Evolutionary conservation across 2,113 vertebrate species (phyloP), one percentile per base, ranked within the genome.

Genomic region (Sorex fumeus): DNA sequence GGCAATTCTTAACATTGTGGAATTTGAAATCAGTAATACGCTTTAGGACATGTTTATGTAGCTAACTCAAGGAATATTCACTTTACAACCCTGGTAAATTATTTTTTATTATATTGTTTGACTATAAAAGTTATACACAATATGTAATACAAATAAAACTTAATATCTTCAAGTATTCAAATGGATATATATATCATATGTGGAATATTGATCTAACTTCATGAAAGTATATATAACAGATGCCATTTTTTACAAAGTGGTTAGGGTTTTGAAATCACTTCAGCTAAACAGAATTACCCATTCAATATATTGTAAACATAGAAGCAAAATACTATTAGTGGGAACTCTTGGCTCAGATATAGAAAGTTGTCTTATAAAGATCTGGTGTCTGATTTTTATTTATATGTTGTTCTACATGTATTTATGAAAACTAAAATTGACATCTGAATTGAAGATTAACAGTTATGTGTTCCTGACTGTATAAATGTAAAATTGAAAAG

Each of bases 91-190:
- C 19, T 62, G 34, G 69, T 16, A 84, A 79, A 36, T 70, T 13
- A 87, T 34, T 93, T 84, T 74, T 23, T 45, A n/a, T 40, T 71
- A 50, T 40, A 57, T 27, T 47, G 12, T 36, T 15, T 81, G 11
- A 89, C 53, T 43, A 84, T 90, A 75, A 83, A 92, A 66, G 6
- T 28, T 1, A 82, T 50, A 76, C 1, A 70, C 50, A 77, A 84
- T 64, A 16, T n/a, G 18, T 78, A 60, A 36, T 40, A 78, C 53
- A 70, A 74, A 84, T 79, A 45, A 74, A 11, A 74, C 13, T 47
- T 47, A 85, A 34, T 69, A 82, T 83, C 62, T 91, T 93, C 27
- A 93, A 50, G 2, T 79, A 70, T 94, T 91, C 34, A 91, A 89
- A 66, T 87, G 72, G 25, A 47, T 71, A 87, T n/a, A 80, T 36